phyloP scores from a whole-genome alignment of 2,797 vertebrate species.

The Sebastes flavidus region DNA sequence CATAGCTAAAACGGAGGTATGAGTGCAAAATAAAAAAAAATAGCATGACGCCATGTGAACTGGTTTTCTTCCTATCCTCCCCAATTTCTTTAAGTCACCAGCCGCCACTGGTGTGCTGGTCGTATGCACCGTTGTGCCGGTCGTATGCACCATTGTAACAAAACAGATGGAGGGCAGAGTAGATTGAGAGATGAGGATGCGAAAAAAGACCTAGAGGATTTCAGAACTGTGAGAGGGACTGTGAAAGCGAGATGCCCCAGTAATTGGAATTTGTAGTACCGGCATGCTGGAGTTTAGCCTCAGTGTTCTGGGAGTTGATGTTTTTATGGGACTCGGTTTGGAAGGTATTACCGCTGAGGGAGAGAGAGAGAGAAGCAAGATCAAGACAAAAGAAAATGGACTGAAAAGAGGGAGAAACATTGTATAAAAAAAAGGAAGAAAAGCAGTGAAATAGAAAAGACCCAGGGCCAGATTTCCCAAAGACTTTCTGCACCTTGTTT shows the following conservation, averaged over 20 bases:
- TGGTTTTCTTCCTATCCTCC: no score
- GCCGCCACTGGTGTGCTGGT: neutral
- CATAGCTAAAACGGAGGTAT: no score
- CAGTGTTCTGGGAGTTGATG: constrained; percentile 23
- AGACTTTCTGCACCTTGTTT: constrained; percentile 45
- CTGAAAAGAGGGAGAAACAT: constrained; percentile 23
- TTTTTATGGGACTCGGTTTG: constrained; percentile 34
- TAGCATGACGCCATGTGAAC: no score
- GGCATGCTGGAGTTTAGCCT: constrained; percentile 26
- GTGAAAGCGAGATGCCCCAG: constrained; percentile 18
- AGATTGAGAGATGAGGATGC: neutral
- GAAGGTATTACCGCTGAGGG: constrained; percentile 11
- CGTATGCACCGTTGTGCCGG: neutral
- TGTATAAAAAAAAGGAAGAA: neutral
- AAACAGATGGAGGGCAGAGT: constrained; percentile 11
- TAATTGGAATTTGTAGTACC: constrained; percentile 38
- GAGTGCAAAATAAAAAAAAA: no score
- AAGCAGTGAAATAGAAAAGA: constrained; percentile 33
- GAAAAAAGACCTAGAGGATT: constrained; percentile 8
- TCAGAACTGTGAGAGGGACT: constrained; percentile 1
- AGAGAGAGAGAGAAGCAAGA: constrained; percentile 9
- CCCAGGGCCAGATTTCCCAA: constrained; percentile 26
- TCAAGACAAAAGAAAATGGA: constrained; percentile 33
- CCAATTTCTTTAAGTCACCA: no score
- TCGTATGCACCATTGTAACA: neutral